Percentiles rank a stretch among this genome's conserved stretches.
These are phyloP conservation scores for Dichetophora obliterata DNA, from an alignment of 2,888 invertebrate genomes.

Conservation along the genomic window DNA sequence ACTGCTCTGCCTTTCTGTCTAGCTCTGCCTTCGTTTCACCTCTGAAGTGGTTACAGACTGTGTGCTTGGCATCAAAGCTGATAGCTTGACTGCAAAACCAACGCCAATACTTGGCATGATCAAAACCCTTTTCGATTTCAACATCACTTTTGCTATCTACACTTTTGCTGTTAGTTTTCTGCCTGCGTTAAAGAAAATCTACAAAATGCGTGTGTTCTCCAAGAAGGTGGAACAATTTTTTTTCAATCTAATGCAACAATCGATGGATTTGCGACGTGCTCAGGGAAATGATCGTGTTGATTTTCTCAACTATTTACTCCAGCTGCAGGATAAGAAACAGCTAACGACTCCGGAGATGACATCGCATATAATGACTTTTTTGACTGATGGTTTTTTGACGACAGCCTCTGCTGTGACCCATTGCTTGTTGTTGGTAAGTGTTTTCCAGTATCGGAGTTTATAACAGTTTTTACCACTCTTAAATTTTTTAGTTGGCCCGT, in stretches of 20 bases:
- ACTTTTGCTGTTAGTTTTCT: conserved; percentile 53
- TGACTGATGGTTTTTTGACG: conserved; percentile 63
- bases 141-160: conserved; percentile 49
- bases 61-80: conserved; percentile 68
- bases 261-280: conserved; percentile 52
- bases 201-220: conserved; percentile 47
- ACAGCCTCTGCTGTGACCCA: conserved; percentile 57
- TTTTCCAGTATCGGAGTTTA: background rate
- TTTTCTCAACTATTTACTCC: conserved; percentile 61
- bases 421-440: conserved; percentile 54
- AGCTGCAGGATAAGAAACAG: conserved; percentile 59
- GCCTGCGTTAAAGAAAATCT: conserved; percentile 56
- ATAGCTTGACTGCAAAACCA: conserved; percentile 62
- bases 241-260: conserved; percentile 53
- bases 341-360: conserved; percentile 51
- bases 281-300: conserved; percentile 54
- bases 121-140: conserved; percentile 58
- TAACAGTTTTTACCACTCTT: background rate
- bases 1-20: background rate
- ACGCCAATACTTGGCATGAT: conserved; percentile 59
- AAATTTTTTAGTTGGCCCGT: conserved; percentile 52
- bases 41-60: conserved; percentile 69
- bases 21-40: conserved; percentile 63
- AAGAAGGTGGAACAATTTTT: conserved; percentile 74
- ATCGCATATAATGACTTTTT: conserved; percentile 61